Percentiles rank a stretch among this genome's conserved stretches.
These are phyloP conservation scores for Antheraea mylitta DNA, from an alignment of 1,140 invertebrate genomes.

Conservation along the genomic window DNA sequence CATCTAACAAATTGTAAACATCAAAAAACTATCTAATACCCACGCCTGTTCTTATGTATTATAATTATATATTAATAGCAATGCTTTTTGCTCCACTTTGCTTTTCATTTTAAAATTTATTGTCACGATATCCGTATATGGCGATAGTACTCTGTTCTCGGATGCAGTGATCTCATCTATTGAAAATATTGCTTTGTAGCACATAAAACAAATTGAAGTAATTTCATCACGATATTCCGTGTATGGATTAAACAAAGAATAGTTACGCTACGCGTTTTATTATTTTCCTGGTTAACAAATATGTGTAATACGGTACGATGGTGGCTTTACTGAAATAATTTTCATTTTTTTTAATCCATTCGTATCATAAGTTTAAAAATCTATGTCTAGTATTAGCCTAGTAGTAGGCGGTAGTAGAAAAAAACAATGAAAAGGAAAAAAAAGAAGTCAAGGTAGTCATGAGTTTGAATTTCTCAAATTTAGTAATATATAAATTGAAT, in stretches of 20 bases:
- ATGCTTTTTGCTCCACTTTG: neutral
- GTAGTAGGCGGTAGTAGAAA: no score
- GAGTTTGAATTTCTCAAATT: no score
- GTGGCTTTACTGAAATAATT: no score
- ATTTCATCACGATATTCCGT: neutral
- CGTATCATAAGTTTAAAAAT: no score
- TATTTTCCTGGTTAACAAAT: neutral
- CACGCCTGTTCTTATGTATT: neutral
- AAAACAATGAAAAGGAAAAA: no score
- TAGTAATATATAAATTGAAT: no score
- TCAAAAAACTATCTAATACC: neutral
- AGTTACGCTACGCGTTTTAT: neutral
- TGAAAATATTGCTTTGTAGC: neutral
- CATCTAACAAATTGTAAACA: neutral
- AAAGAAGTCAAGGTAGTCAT: no score
- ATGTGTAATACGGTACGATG: no score
- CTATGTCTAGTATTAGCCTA: no score
- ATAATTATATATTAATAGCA: neutral
- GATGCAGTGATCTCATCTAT: neutral
- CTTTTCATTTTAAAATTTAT: constrained; percentile 3
- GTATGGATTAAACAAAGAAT: constrained; percentile 7
- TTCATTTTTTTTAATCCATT: no score
- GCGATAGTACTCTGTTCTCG: neutral
- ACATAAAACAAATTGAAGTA: neutral
- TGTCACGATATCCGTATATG: neutral